Percentiles rank a stretch among this genome's conserved stretches.
phyloP scores from a whole-genome alignment of 2,888 invertebrate genomes.

The Aphidius colemani region DNA sequence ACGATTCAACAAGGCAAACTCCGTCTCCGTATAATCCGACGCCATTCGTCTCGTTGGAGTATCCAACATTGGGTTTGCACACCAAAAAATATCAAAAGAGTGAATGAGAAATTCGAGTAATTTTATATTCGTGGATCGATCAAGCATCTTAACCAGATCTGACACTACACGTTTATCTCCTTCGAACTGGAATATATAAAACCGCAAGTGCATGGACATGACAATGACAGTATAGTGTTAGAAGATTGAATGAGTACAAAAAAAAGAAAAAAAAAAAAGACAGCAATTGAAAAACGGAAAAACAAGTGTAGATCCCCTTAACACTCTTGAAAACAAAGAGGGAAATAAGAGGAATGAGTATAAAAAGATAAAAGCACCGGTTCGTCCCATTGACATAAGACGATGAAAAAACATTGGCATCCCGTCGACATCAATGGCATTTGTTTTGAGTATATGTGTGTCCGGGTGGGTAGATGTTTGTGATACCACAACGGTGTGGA shows the following conservation, averaged over 20 bases:
- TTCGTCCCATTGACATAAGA: slow-evolving; percentile 21
- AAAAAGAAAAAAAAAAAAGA: slow-evolving; percentile 1
- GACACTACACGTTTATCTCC: slow-evolving; percentile 28
- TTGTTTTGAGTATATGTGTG: too few species aligned
- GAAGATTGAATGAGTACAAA: not conserved
- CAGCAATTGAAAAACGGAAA: not conserved
- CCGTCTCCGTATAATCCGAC: slow-evolving; percentile 30
- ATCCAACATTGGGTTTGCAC: slow-evolving; percentile 19
- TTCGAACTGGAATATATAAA: slow-evolving; percentile 26
- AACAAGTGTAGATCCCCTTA: slow-evolving; percentile 3
- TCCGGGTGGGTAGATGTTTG: too few species aligned
- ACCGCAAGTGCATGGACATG: slow-evolving; percentile 25
- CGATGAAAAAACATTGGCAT: slow-evolving; percentile 29
- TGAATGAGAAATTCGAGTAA: slow-evolving; percentile 5
- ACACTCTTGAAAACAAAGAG: slow-evolving; percentile 11
- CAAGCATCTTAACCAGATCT: slow-evolving; percentile 23
- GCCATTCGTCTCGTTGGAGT: slow-evolving; percentile 29
- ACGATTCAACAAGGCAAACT: slow-evolving; percentile 27
- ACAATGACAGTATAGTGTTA: too few species aligned
- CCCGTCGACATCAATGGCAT: not conserved
- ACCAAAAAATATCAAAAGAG: not conserved
- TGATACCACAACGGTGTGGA: too few species aligned
- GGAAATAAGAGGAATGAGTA: not conserved
- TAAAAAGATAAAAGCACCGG: not conserved
- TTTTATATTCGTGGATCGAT: slow-evolving; percentile 26